Percentiles rank a stretch among this genome's conserved stretches.
Conservation (phyloP, 1,140 invertebrate species). For the Araneus ventricosus region DNA sequence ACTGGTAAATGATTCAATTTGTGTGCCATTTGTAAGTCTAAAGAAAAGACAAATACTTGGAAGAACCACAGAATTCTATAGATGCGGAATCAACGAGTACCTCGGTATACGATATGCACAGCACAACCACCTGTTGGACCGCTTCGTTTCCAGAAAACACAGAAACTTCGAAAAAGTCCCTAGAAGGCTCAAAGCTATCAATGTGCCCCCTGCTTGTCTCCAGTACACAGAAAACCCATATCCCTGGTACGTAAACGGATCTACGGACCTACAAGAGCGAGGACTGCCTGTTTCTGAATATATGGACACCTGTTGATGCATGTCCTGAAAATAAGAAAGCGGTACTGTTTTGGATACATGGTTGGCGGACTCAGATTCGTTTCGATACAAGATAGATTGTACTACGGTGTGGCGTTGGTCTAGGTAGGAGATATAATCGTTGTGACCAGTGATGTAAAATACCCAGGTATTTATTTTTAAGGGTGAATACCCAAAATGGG, state of each 20-base stretch:
- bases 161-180: background rate
- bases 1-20: background rate
- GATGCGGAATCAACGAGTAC: slow-evolving; percentile 90
- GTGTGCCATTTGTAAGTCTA: background rate
- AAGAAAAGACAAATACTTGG: background rate
- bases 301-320: slow-evolving; percentile 78
- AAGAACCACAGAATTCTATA: background rate
- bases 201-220: background rate
- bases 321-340: slow-evolving; percentile 78
- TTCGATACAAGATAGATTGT: slow-evolving; percentile 79
- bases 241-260: slow-evolving; percentile 83
- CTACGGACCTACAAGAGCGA: slow-evolving; percentile 76
- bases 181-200: background rate
- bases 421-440: slow-evolving; percentile 95
- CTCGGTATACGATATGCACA: slow-evolving; percentile 87
- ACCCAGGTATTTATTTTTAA: too few species aligned
- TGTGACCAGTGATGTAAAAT: too few species aligned
- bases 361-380: slow-evolving; percentile 77
- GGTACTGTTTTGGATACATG: slow-evolving; percentile 77
- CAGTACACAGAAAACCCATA: slow-evolving; percentile 90
- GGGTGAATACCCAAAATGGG: too few species aligned
- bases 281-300: slow-evolving; percentile 81
- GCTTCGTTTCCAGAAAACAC: slow-evolving; percentile 82
- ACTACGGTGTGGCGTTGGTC: slow-evolving; percentile 93
- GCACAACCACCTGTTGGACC: slow-evolving; percentile 84